Evolutionary conservation across 2,888 invertebrate genomes (phyloP).

Genomic region (Andrena chrysosceles): DNA sequence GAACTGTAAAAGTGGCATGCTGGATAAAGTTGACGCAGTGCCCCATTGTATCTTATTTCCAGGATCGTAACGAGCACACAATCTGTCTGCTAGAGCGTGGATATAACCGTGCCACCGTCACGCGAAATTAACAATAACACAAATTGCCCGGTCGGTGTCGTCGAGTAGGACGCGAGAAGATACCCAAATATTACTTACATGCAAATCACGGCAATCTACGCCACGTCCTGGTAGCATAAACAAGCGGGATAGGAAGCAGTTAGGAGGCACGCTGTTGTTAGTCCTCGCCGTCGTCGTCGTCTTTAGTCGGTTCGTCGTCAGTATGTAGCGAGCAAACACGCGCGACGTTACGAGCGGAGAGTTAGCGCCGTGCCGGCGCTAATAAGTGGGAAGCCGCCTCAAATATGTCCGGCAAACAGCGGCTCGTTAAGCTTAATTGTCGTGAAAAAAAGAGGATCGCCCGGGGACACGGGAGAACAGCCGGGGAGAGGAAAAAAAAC

Average conservation of each 20-base stretch:
- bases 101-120: background rate
- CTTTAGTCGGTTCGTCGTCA: slow-evolving; percentile 60
- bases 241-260: slow-evolving; percentile 53
- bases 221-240: slow-evolving; percentile 40
- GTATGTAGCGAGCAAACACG: slow-evolving; percentile 74
- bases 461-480: slow-evolving; percentile 10
- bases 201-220: slow-evolving; percentile 38
- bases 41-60: too few species aligned
- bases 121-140: slow-evolving; percentile 21
- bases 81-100: background rate
- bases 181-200: slow-evolving; percentile 29
- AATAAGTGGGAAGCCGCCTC: slow-evolving; percentile 79
- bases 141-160: background rate
- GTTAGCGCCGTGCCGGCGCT: slow-evolving; percentile 76
- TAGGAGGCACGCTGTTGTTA: slow-evolving; percentile 36
- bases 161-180: background rate
- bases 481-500: slow-evolving; percentile 28
- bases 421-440: slow-evolving; percentile 79
- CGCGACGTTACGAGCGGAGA: slow-evolving; percentile 70
- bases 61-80: background rate
- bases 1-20: background rate
- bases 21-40: background rate
- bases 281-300: slow-evolving; percentile 28
- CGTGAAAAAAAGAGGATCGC: slow-evolving; percentile 65
- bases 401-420: slow-evolving; percentile 78